These are phyloP conservation scores for Otolemur crassicaudatus DNA, from an alignment of 2,797 vertebrate species.

Conservation along the genomic window DNA sequence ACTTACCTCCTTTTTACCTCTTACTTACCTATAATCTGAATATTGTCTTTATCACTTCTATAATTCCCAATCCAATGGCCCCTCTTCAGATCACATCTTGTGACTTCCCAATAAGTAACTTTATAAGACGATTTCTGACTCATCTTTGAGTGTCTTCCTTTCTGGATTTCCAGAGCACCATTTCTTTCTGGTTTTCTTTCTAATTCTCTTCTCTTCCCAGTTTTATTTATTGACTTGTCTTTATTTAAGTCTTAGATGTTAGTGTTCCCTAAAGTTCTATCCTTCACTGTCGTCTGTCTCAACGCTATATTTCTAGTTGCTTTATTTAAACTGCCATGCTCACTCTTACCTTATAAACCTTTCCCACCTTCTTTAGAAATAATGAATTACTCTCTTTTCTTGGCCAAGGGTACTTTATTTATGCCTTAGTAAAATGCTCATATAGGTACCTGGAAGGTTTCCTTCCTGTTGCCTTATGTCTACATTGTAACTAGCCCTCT, in stretches of 20 bases:
- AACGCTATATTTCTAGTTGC: background rate
- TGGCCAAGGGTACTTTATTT: background rate
- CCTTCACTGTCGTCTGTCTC: background rate
- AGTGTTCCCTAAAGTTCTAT: background rate
- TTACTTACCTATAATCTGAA: background rate
- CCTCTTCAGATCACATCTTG: background rate
- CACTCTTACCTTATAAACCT: background rate
- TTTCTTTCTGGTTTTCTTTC: background rate
- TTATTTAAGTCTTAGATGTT: background rate
- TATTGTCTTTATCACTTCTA: background rate
- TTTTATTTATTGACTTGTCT: background rate
- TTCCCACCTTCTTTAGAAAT: background rate
- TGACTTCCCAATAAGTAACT: background rate
- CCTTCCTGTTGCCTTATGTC: background rate
- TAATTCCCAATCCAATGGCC: background rate
- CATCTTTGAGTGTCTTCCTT: background rate
- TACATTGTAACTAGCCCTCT: background rate
- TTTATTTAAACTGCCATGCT: background rate
- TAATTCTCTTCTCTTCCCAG: background rate
- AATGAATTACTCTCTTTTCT: background rate
- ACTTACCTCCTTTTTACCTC: background rate
- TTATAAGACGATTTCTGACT: background rate
- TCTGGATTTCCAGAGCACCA: background rate
- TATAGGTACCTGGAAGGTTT: too few relatives aligned
- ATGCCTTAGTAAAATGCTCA: background rate